Base-by-base conservation (phyloP, 1,140 invertebrate genomes). In the Danaus melanippus region DNA sequence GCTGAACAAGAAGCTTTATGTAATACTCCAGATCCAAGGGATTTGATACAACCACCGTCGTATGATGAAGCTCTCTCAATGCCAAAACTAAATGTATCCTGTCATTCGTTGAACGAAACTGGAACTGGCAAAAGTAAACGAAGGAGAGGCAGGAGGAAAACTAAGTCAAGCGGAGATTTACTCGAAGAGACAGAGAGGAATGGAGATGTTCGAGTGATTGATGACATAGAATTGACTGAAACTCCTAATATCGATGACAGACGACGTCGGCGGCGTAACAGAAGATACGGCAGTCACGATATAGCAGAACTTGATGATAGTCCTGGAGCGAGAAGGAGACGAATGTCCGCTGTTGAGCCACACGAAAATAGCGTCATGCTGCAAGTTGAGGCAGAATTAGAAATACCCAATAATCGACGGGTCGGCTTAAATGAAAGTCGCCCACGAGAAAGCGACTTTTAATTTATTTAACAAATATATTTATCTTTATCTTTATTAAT, bases 1-100 rank as follows among this genome's bases (percentile, higher is more conserved):
- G 70, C 88, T 45, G 89, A 90, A 67, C 90, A 91, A 59, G 89
- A 90, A 72, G 85, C 82, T 39, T 68, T 88, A 58, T 74, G 88
- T 69, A 91, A 89, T 69, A 80, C 91, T 60, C 74, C 91, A 67
- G 87, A 91, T 88, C 85, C 88, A 73, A 76, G 91, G 54, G 92
- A 93, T 81, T 77, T 92, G 10, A 87, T 91, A 41, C 84, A 88
- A 8, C 90, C 92, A 51, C 93, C 93, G 1, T 91, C 89, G n/a
- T 93, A 94, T 66, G 90, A 90, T 60, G 92, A 93, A 79, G 93
- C 92, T 9, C 84, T 94, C 50, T 87, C 90, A 8, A 91, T 94
- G 90, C 91, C 92, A 11, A 90, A 91, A 66, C 60, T 90, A 50
- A 89, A 89, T 59, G 73, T 84, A 8, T 91, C 90, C 0, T 88